phyloP scores from a whole-genome alignment of 2,888 invertebrate genomes.

The Nymphalis c-album region DNA sequence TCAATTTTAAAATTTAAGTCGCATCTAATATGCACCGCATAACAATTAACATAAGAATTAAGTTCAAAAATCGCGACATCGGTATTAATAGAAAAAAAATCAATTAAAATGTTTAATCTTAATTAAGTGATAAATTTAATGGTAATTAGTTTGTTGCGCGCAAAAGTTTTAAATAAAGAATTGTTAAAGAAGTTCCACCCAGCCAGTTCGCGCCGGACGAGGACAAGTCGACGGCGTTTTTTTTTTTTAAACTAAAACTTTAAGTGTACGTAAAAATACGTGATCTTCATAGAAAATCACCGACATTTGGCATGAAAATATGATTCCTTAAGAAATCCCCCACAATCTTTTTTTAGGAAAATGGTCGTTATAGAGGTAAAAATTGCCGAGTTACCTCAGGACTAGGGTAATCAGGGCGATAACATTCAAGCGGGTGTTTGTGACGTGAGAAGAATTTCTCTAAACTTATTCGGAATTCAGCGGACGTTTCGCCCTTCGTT shows the following conservation, averaged over 20 bases:
- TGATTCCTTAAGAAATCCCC: constrained; percentile 20
- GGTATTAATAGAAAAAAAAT: too few relatives aligned
- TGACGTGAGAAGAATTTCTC: constrained; percentile 27
- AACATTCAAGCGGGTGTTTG: constrained; percentile 29
- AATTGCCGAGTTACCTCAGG: constrained; percentile 28
- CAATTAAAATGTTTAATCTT: too few relatives aligned
- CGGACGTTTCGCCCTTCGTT: constrained; percentile 27
- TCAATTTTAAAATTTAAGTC: too few relatives aligned
- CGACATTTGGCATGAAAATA: constrained; percentile 29
- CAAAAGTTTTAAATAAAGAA: too few relatives aligned
- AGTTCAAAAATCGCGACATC: too few relatives aligned
- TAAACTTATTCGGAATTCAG: constrained; percentile 28
- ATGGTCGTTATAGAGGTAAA: constrained; percentile 31
- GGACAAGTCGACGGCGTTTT: neutral
- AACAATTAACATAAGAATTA: too few relatives aligned
- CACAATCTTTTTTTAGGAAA: constrained; percentile 32
- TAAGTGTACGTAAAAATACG: constrained; percentile 12
- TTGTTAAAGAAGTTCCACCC: too few relatives aligned
- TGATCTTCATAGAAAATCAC: constrained; percentile 24
- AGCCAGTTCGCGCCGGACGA: too few relatives aligned
- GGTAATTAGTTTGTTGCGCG: too few relatives aligned
- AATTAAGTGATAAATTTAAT: too few relatives aligned
- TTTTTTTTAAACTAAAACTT: neutral
- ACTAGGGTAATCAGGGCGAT: constrained; percentile 30
- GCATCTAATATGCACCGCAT: too few relatives aligned